Evolutionary conservation across 2,888 invertebrate genomes (phyloP).

Genomic region (Candidula unifasciata): DNA sequence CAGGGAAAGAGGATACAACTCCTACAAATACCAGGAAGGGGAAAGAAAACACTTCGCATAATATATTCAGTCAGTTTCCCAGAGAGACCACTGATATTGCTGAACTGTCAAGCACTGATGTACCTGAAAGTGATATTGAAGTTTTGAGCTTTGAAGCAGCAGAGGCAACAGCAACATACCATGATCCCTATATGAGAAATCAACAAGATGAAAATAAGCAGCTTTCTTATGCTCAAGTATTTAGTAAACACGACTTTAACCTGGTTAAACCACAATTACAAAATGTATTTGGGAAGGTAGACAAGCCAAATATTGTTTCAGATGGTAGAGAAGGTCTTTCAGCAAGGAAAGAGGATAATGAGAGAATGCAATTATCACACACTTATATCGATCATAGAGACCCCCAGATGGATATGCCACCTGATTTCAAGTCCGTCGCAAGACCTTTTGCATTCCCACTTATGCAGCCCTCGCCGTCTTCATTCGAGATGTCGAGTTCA

Average conservation of each 20-base stretch:
- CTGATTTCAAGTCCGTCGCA: background rate
- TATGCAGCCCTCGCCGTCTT: background rate
- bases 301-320: background rate
- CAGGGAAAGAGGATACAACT: background rate
- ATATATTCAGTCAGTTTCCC: too few species aligned
- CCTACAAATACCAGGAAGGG: background rate
- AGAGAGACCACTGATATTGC: background rate
- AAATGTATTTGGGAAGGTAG: background rate
- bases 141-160: background rate
- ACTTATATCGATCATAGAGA: background rate
- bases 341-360: background rate
- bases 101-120: background rate
- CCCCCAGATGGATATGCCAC: background rate
- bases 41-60: background rate
- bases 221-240: background rate
- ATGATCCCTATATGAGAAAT: background rate
- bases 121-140: slow-evolving; percentile 20
- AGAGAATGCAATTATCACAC: background rate
- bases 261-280: background rate
- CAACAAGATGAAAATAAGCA: background rate
- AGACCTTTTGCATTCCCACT: background rate
- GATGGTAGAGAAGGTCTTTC: background rate
- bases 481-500: background rate
- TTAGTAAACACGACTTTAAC: background rate
- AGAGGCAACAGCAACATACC: background rate